Evolutionary conservation across 2,113 vertebrate species (phyloP), one percentile per base, ranked within the genome.

Genomic region (Lampris megalopsis): DNA sequence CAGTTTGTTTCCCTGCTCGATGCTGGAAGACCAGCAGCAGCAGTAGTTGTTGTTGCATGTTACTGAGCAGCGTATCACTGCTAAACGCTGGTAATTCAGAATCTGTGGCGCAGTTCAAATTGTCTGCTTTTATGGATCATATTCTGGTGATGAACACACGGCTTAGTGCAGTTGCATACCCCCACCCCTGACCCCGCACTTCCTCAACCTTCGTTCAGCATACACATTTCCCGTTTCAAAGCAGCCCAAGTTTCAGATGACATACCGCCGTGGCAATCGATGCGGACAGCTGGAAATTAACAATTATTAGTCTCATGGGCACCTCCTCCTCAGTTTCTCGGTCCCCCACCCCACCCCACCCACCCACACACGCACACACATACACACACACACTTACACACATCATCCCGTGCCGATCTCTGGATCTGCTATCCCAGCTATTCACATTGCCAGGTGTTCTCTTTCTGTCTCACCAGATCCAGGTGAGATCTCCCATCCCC

Each of bases 201-300:
- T 38, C 36, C 9, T n/a, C 4, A 35, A 36, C 54, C 75, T 85
- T 79, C 73, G 71, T 77, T 77, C 77, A 45, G 61, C 66, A 64
- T 11, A 84, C 81, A 68, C 48, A 71, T 50, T 37, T 71, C 64
- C 71, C 68, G 64, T 83, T 83, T 65, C 36, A 74, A 79, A 71
- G 24, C 77, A 53, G 77, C 56, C 24, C 24, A 24, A 24, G 24
- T 24, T 24, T 24, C 24, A 9, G 52, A 82, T 76, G 72, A 86
- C 74, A 62, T 68, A 88, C 80, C 76, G 71, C 73, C 71, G 5
- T 77, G 9, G 69, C 81, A 79, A 87, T 88, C 79, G 68, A 42
- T 71, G 62, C 86, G 84, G 86, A 82, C 80, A 83, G 83, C 75
- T 82, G 85, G 74, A 83, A 88, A 91, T 86, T 74, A 82, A 63